phyloP scores from a whole-genome alignment of 2,797 vertebrate genomes.

The Nyctibius grandis region DNA sequence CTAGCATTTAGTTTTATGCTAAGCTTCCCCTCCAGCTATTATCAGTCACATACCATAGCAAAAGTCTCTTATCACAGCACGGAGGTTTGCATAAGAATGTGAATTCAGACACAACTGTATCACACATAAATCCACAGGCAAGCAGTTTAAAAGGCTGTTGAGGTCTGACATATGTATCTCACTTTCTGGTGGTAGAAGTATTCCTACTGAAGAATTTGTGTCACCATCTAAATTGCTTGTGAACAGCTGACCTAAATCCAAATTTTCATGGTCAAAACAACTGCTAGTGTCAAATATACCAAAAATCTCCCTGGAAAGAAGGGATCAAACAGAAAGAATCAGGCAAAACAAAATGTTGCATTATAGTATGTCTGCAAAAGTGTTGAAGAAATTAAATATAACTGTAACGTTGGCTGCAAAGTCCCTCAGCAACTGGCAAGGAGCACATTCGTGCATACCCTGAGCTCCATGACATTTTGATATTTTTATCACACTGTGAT shows the following conservation, averaged over 20 bases:
- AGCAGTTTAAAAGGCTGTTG: neutral
- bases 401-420: neutral
- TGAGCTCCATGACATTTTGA: conserved; percentile 8
- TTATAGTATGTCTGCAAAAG: neutral
- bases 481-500: conserved; percentile 24
- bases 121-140: neutral
- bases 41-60: neutral
- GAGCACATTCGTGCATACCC: neutral
- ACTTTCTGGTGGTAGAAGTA: neutral
- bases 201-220: neutral
- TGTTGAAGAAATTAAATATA: conserved; percentile 1
- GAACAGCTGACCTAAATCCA: conserved; percentile 47
- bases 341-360: neutral
- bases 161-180: neutral
- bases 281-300: conserved; percentile 9
- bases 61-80: neutral
- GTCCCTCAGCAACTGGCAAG: neutral
- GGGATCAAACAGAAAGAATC: conserved; percentile 25
- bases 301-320: neutral
- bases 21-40: neutral
- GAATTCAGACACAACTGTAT: neutral
- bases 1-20: neutral
- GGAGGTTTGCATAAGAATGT: neutral
- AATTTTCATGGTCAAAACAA: conserved; percentile 33
- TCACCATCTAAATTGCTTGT: neutral